Percentiles rank a stretch among this genome's conserved stretches.
These are phyloP conservation scores for Alcedo quadribrachys DNA, from an alignment of 2,797 vertebrate genomes.

Conservation along the genomic window DNA sequence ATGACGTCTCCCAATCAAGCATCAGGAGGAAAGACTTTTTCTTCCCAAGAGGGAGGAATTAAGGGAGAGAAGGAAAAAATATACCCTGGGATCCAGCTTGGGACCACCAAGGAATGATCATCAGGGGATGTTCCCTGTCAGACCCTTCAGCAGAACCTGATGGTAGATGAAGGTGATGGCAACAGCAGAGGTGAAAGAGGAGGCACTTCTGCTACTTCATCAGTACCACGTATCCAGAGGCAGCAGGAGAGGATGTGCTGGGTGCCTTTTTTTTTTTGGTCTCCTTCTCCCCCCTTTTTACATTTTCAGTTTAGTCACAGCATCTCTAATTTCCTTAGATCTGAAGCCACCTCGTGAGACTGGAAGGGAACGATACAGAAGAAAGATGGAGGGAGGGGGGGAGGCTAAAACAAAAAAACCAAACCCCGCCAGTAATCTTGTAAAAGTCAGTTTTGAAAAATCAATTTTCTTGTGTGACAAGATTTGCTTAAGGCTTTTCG, in stretches of 20 bases:
- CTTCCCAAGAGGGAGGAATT: neutral
- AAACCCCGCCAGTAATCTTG: slow-evolving; percentile 29
- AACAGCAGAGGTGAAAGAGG: neutral
- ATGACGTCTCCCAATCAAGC: neutral
- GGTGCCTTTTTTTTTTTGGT: neutral
- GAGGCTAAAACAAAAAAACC: neutral
- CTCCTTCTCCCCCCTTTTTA: slow-evolving; percentile 15
- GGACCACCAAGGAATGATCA: neutral
- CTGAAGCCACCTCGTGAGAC: slow-evolving; percentile 36
- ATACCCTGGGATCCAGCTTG: neutral
- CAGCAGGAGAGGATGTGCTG: neutral
- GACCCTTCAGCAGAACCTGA: neutral
- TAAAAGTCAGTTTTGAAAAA: slow-evolving; percentile 75
- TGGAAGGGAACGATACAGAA: slow-evolving; percentile 37
- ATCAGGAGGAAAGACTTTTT: neutral
- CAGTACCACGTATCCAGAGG: neutral
- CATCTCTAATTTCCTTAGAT: slow-evolving; percentile 68
- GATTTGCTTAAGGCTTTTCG: slow-evolving; percentile 68
- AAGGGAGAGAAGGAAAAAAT: neutral
- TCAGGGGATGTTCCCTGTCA: neutral
- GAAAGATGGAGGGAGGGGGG: neutral
- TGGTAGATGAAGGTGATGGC: fast-evolving
- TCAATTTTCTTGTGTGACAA: slow-evolving; percentile 69
- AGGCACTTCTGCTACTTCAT: neutral
- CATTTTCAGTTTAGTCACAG: slow-evolving; percentile 63